Percentiles rank a stretch among this genome's conserved stretches.
phyloP scores from a whole-genome alignment of 2,797 vertebrate species.

The Mormyrus proboscirostris region DNA sequence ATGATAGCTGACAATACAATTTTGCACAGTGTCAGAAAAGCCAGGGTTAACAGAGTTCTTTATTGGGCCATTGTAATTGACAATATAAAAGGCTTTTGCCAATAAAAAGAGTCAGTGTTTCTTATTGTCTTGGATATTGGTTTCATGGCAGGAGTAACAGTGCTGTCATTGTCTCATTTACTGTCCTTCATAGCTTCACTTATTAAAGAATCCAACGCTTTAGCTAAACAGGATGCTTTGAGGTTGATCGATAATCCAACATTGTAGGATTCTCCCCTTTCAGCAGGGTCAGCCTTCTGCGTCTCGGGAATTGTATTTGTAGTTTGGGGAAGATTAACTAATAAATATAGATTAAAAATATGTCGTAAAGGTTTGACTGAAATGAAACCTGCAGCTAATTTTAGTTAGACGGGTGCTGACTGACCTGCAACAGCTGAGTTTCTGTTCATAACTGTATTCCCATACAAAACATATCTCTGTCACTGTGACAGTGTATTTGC shows the following conservation, averaged over 20 bases:
- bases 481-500: neutral
- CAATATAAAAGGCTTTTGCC: neutral
- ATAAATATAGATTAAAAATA: neutral
- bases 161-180: neutral
- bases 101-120: neutral
- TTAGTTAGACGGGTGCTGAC: neutral
- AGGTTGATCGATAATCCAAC: neutral
- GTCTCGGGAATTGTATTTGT: neutral
- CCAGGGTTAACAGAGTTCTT: neutral
- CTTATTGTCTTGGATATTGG: neutral
- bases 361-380: neutral
- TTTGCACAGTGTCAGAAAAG: neutral
- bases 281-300: neutral
- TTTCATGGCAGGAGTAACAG: neutral
- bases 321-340: neutral
- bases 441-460: neutral
- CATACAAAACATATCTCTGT: neutral
- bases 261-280: neutral
- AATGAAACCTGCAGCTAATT: neutral
- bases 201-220: neutral
- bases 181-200: neutral
- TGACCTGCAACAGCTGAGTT: neutral
- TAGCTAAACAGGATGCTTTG: neutral
- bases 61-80: neutral
- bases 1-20: neutral